Conservation (phyloP, 2,113 vertebrate species). For the Centropus unirufus region DNA sequence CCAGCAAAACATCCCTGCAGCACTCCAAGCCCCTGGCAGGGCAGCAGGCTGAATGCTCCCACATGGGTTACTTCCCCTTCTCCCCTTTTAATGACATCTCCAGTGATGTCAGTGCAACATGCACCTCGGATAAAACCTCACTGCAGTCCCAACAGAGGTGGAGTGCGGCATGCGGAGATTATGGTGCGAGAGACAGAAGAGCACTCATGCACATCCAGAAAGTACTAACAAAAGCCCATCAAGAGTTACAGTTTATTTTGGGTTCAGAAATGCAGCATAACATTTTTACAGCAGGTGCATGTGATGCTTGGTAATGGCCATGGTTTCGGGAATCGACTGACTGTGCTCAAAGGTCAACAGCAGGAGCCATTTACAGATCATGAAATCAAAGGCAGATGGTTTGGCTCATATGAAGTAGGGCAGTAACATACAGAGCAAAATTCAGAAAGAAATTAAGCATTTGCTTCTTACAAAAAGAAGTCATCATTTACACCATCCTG, state of each 20-base stretch:
- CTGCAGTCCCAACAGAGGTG: not conserved
- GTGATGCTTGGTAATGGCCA: conserved; percentile 56
- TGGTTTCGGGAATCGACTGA: conserved; percentile 49
- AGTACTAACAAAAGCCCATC: conserved; percentile 66
- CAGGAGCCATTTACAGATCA: conserved; percentile 55
- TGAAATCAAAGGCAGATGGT: conserved; percentile 52
- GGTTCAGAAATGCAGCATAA: conserved; percentile 75
- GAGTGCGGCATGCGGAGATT: not conserved
- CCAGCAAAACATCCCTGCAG: not conserved
- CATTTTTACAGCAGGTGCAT: conserved; percentile 75
- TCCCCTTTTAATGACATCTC: not conserved
- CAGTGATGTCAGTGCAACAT: not conserved
- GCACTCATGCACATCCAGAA: not conserved
- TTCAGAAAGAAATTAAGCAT: conserved; percentile 18
- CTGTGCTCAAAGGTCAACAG: conserved; percentile 62
- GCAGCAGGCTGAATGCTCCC: not conserved
- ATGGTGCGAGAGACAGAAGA: not conserved
- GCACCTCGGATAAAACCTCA: not conserved
- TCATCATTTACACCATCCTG: conserved; percentile 7
- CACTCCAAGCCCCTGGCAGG: not conserved
- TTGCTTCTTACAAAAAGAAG: conserved; percentile 57
- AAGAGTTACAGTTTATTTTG: conserved; percentile 78
- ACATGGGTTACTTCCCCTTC: not conserved
- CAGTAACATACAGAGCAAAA: conserved; percentile 59
- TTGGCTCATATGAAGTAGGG: conserved; percentile 47